Conservation (phyloP, 2,888 invertebrate species). For the Polydrusus cervinus region DNA sequence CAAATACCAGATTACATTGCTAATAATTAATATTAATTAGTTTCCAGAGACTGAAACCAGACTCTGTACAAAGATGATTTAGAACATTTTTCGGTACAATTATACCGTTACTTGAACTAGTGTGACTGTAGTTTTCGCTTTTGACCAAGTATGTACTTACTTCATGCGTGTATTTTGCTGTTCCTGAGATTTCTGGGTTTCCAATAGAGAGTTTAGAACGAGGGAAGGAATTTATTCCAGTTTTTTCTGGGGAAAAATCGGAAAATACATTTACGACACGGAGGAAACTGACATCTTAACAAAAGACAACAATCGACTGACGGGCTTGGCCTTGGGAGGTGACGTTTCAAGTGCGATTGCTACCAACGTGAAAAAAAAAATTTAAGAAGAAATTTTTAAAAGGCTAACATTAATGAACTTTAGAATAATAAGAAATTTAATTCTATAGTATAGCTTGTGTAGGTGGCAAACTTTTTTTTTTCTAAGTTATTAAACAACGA, state of each 20-base stretch:
- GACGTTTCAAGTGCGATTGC: slow-evolving; percentile 34
- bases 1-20: neutral
- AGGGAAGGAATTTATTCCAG: slow-evolving; percentile 9
- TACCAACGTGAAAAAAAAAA: slow-evolving; percentile 4
- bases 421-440: no score
- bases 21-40: slow-evolving; percentile 22
- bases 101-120: slow-evolving; percentile 48
- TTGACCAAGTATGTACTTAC: slow-evolving; percentile 13
- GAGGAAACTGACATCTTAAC: slow-evolving; percentile 58
- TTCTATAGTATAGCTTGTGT: no score
- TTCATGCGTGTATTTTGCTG: slow-evolving; percentile 35
- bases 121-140: slow-evolving; percentile 17
- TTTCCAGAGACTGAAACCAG: slow-evolving; percentile 4
- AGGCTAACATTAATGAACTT: neutral
- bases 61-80: slow-evolving; percentile 2
- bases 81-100: slow-evolving; percentile 27
- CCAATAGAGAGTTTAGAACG: slow-evolving; percentile 5
- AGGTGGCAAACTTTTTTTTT: no score
- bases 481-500: no score
- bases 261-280: slow-evolving; percentile 55
- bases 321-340: slow-evolving; percentile 35
- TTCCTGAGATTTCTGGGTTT: slow-evolving; percentile 15
- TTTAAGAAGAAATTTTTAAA: neutral
- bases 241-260: slow-evolving; percentile 36
- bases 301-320: slow-evolving; percentile 53